These are phyloP conservation scores for Chaetogeoica ovagalla DNA, from an alignment of 2,888 invertebrate genomes.

Conservation along the genomic window DNA sequence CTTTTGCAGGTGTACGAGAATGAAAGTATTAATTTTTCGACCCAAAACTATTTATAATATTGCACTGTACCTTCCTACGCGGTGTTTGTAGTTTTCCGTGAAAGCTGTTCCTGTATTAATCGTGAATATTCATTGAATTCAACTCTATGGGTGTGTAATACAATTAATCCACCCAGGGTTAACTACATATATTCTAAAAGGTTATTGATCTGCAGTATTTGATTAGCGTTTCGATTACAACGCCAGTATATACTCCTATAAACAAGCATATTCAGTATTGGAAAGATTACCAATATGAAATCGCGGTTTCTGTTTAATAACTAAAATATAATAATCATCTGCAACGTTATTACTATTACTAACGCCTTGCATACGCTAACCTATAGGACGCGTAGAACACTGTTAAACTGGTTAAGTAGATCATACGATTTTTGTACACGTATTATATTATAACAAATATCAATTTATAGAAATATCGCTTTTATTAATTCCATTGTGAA, in stretches of 20 bases:
- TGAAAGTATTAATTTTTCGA: background rate
- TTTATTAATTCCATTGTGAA: too few relatives aligned
- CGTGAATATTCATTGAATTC: conserved; percentile 22
- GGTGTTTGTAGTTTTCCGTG: background rate
- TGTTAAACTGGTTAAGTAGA: too few relatives aligned
- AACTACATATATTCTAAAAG: too few relatives aligned
- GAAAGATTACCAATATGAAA: background rate
- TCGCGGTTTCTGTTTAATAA: background rate
- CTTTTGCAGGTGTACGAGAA: background rate
- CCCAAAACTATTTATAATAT: background rate
- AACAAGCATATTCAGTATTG: background rate
- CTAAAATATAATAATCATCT: background rate
- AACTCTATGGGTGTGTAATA: background rate
- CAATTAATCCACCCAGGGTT: background rate
- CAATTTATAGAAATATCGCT: too few relatives aligned
- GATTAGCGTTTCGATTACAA: background rate
- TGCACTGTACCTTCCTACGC: too few relatives aligned
- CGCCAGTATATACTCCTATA: background rate
- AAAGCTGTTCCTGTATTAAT: background rate
- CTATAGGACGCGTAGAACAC: too few relatives aligned
- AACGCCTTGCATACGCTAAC: too few relatives aligned
- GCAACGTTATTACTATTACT: too few relatives aligned
- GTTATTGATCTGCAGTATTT: background rate
- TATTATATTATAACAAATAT: too few relatives aligned
- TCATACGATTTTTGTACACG: too few relatives aligned